Evolutionary conservation across 2,113 vertebrate species (phyloP), one percentile per base, ranked within the genome.

Genomic region (Salvelinus namaycush): DNA sequence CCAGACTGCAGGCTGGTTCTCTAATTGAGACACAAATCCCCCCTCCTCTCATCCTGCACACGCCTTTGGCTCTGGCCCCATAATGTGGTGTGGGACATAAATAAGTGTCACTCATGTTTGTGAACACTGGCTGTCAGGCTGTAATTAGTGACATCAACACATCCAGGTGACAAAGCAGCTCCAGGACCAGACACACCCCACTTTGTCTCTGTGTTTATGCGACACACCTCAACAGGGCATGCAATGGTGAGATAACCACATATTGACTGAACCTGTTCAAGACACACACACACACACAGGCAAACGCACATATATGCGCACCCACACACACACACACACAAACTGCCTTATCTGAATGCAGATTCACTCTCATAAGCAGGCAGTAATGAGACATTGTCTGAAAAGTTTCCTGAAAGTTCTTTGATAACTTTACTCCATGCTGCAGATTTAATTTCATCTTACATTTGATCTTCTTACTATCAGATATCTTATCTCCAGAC

Each of bases 221-320:
- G 27, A 67, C 65, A 67, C 26, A 67, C 26, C 65, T 67, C 26
- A 67, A 67, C 26, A 67, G 65, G 65, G 65, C 16, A 29, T 67
- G 65, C 26, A 31, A 67, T 6, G 24, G 65, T 26, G 65, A 67
- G 65, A 67, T 67, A 57, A 26, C 27, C 51, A 54, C 51, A 54
- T 18, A 18, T 14, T 18, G 1, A 54, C 51, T 54, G 51, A 54
- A 54, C 14, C 51, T 54, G 16, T 54, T 16, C 12, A 13, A 26
- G 26, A 29, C 71, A 27, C 49, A 20, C 44, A 54, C n/a, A 72
- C 39, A 54, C 48, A 14, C 70, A 54, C 8, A n/a, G n/a, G n/a
- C n/a, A n/a, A n/a, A n/a, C n/a, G n/a, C n/a, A n/a, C n/a, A n/a
- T n/a, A n/a, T n/a, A n/a, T n/a, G n/a, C n/a, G n/a, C n/a, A n/a